Evolutionary conservation across 1,140 invertebrate genomes (phyloP), one percentile per base, ranked within the genome.

Genomic region (Cotesia typhae): DNA sequence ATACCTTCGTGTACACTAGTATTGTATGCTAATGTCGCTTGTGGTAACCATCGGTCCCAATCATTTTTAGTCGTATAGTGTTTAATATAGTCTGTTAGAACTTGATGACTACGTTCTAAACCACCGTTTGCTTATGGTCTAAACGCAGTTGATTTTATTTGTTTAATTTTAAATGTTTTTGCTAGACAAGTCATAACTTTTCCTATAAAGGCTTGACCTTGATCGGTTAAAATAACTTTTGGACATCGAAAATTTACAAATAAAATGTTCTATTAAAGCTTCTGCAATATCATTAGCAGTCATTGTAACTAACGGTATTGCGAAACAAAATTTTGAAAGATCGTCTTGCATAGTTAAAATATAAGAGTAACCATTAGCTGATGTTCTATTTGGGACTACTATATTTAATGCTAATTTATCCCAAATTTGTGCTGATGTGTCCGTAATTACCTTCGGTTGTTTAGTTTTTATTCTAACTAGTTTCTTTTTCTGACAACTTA

Each of bases 1-100:
- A 67, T 74, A 4, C 65, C 66, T 10, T 71, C 52, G 17, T 74
- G 72, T 28, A 55, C 14, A 10, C 59, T 61, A 64, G 66, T 76
- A 20, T 79, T 69, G 68, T 78, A 81, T 28, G 77, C 75, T 4
- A 12, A 47, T n/a, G 79, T 52, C 4, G 80, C 78, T 67, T 74
- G 76, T 4, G 73, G 73, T 2, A 85, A 35, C 60, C 72, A 78
- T 17, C 75, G 35, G 57, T 86, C 79, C 85, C 85, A 88, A 71
- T 85, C 77, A 9, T 66, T 70, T 3, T 60, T 38, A 10, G 74
- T 65, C 5, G 73, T 60, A 61, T 78, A 83, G 70, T 76, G 64
- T 70, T 68, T 76, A 17, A 80, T 69, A 65, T 78, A 82, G n/a
- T 78, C 75, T 12, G 12, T 52, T 35, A 80, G 55, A n/a, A 76